Base-by-base conservation (phyloP, 2,797 vertebrate genomes). In the Podarcis siculus region DNA sequence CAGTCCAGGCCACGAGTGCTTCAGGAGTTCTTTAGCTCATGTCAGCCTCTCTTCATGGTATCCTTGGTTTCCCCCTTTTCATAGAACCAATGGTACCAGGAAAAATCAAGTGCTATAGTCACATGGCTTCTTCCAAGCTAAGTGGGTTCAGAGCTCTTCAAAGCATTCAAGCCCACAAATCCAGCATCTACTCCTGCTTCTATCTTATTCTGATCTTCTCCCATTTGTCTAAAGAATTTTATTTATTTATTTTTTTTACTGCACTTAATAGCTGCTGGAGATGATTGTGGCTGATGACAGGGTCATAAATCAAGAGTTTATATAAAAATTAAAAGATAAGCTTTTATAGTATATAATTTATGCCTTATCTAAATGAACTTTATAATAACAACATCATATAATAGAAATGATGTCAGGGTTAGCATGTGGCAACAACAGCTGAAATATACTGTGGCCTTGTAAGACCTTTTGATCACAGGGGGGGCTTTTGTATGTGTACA, bases 291-390 rank as follows among this genome's bases (percentile, higher is more conserved):
- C 2, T 8, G 82, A 75, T 90, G 72, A 42, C 25, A 87, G 79
- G 39, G 49, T 77, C 39, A 19, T 91, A 85, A 89, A 92, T 85
- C 55, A 42, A 58, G 10, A 21, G 5, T 55, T 45, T 84, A 35
- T 76, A 58, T 82, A 88, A 79, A 82, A 79, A 86, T 85, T 84
- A 88, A 87, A n/a, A 88, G 86, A 83, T 88, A 49, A 88, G 77
- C 58, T 30, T 82, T 10, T 86, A 37, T 87, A 10, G 73, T 83
- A 72, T 17, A 64, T 75, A 87, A 13, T 8, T 76, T 64, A 25
- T 86, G 30, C 72, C 10, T 76, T 69, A 35, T 91, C 86, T 80
- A 61, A 87, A 15, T 81, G 73, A 73, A 76, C 84, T 91, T 93
- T 49, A 88, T 73, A 55, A 89, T 7, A 61, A 3, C 23, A 58